phyloP scores from a whole-genome alignment of 1,140 invertebrate species.

The Zaprionus vittiger region DNA sequence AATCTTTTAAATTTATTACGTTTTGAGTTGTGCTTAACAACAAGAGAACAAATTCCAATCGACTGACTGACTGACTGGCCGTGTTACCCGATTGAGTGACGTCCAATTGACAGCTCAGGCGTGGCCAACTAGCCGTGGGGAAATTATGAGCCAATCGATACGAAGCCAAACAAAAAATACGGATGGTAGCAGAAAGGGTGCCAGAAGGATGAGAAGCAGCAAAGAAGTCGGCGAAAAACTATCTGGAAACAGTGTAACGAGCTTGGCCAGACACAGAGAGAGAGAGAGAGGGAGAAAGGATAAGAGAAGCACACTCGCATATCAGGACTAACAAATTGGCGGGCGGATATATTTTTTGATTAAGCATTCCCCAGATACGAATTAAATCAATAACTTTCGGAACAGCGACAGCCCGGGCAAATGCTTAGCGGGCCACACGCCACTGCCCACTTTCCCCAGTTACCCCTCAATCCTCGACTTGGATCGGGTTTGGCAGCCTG shows the following conservation, averaged over 20 bases:
- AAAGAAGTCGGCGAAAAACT: slow-evolving; percentile 20
- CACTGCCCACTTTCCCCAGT: neutral
- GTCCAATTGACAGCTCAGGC: slow-evolving; percentile 33
- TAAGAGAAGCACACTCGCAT: slow-evolving; percentile 26
- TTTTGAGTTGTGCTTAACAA: neutral
- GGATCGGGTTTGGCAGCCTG: slow-evolving; percentile 42
- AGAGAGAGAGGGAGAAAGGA: neutral
- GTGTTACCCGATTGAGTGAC: slow-evolving; percentile 25
- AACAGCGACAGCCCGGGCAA: slow-evolving; percentile 37
- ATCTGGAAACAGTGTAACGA: slow-evolving; percentile 28
- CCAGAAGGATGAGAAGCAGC: neutral
- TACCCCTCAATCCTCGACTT: neutral
- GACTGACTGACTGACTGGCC: slow-evolving; percentile 12
- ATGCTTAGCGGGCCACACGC: slow-evolving; percentile 34
- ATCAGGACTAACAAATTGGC: slow-evolving; percentile 51
- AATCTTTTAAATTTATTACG: neutral
- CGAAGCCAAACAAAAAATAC: slow-evolving; percentile 13
- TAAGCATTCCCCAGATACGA: slow-evolving; percentile 80
- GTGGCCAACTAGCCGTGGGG: slow-evolving; percentile 37
- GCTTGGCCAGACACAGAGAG: slow-evolving; percentile 19
- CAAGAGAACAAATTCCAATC: neutral
- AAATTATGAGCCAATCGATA: slow-evolving; percentile 54
- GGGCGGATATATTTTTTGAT: slow-evolving; percentile 68
- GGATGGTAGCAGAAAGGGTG: neutral
- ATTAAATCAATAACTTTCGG: slow-evolving; percentile 79